Conservation (phyloP, 2,888 invertebrate genomes). For the Coelinius sp. region DNA sequence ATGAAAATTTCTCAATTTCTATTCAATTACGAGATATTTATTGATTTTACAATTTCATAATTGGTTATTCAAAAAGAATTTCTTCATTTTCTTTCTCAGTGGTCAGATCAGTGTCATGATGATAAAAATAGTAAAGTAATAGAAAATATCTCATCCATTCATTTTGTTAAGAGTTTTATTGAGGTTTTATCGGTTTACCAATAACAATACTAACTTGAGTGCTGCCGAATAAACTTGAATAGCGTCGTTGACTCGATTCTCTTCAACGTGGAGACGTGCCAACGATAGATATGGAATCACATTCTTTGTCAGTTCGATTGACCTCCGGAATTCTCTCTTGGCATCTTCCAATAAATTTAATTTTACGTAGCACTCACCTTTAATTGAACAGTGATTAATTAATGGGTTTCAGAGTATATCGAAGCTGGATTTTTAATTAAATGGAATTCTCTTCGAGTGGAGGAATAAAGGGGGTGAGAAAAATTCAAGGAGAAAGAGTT, state of each 20-base stretch:
- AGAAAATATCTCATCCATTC: neutral
- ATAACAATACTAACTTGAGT: conserved; percentile 75
- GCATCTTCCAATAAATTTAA: conserved; percentile 80
- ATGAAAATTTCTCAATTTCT: no score
- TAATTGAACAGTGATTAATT: conserved; percentile 18
- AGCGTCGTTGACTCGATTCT: conserved; percentile 80
- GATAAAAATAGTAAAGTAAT: no score
- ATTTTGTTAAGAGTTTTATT: neutral
- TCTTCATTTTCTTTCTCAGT: no score
- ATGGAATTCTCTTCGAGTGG: neutral
- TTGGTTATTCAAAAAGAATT: no score
- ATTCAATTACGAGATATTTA: no score
- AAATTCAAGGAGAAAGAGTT: no score
- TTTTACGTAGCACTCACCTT: conserved; percentile 83
- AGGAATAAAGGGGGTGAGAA: neutral
- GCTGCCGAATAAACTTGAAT: conserved; percentile 81
- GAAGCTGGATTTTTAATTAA: neutral
- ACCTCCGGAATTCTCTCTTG: conserved; percentile 80
- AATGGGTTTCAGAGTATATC: neutral
- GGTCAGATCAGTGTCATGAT: no score
- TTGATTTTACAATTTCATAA: no score
- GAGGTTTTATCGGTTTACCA: neutral
- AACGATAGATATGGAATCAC: conserved; percentile 82
- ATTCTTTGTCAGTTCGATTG: conserved; percentile 81
- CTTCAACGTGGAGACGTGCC: conserved; percentile 78